Conservation (phyloP, 2,888 invertebrate species). For the Caenorhabditis sp. region DNA sequence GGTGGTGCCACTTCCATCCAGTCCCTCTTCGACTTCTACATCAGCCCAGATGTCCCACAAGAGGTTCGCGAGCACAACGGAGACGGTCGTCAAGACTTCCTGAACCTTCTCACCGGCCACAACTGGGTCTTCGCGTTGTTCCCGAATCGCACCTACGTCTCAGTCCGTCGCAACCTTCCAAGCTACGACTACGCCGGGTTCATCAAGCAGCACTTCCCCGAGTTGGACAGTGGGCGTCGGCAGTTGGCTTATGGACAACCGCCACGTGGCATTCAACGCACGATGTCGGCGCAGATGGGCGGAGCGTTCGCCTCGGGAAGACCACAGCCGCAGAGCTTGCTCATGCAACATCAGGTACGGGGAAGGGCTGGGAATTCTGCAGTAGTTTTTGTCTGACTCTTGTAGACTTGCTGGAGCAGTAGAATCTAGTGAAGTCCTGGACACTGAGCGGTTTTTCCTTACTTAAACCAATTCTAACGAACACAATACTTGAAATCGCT, state of each 20-base stretch:
- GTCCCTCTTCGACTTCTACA: conserved; percentile 81
- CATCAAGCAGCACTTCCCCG: conserved; percentile 74
- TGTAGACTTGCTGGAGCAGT: too few relatives aligned
- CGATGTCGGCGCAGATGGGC: conserved; percentile 64
- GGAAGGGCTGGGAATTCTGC: too few relatives aligned
- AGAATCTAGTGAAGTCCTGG: too few relatives aligned
- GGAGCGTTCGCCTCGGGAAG: conserved; percentile 32
- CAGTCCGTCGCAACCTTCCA: conserved; percentile 82
- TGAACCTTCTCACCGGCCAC: conserved; percentile 79
- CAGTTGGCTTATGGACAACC: conserved; percentile 52
- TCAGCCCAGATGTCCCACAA: conserved; percentile 73
- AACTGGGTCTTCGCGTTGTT: conserved; percentile 83
- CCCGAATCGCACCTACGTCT: conserved; percentile 82
- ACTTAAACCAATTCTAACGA: too few relatives aligned
- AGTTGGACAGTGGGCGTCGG: conserved; percentile 48
- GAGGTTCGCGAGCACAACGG: conserved; percentile 79
- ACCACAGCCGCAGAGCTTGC: conserved; percentile 28
- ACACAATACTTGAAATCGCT: too few relatives aligned
- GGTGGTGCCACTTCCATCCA: conserved; percentile 83
- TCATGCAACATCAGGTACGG: conserved; percentile 55
- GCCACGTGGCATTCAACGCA: conserved; percentile 60
- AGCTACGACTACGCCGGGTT: conserved; percentile 81
- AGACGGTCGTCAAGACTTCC: conserved; percentile 77
- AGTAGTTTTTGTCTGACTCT: too few relatives aligned
- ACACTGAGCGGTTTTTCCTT: too few relatives aligned